phyloP scores from a whole-genome alignment of 2,113 vertebrate genomes.

The Microtus ochrogaster region DNA sequence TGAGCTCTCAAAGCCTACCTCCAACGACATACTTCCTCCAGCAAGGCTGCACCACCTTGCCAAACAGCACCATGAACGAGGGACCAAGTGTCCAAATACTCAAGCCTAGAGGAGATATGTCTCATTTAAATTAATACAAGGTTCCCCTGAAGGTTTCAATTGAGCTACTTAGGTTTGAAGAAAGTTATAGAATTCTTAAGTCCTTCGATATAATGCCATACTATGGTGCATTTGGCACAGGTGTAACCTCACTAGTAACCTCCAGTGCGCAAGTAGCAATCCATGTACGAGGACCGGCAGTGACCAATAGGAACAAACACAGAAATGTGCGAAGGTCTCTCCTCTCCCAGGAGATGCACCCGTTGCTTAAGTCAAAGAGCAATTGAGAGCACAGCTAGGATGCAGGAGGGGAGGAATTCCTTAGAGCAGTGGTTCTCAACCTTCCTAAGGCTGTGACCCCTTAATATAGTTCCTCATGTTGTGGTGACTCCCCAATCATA shows the following conservation, averaged over 20 bases:
- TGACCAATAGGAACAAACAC: background rate
- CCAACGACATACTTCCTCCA: background rate
- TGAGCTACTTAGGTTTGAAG: background rate
- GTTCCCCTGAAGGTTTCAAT: background rate
- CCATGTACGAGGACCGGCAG: background rate
- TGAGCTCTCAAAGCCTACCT: background rate
- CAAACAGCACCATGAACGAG: background rate
- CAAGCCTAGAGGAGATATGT: background rate
- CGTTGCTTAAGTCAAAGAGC: background rate
- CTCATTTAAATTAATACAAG: background rate
- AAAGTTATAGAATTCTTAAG: background rate
- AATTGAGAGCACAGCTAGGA: background rate
- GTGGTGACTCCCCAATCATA: no score
- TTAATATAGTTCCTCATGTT: no score
- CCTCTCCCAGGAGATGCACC: background rate
- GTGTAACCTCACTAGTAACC: background rate
- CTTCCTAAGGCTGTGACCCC: no score
- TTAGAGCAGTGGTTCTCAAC: background rate
- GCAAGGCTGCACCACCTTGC: background rate
- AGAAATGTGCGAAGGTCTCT: background rate
- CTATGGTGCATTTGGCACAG: background rate
- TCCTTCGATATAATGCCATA: background rate
- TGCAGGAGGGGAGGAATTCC: background rate
- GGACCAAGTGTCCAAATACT: background rate
- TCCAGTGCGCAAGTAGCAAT: background rate